These are phyloP conservation scores for Lacanobia oleracea DNA, from an alignment of 2,888 invertebrate genomes.

Conservation along the genomic window DNA sequence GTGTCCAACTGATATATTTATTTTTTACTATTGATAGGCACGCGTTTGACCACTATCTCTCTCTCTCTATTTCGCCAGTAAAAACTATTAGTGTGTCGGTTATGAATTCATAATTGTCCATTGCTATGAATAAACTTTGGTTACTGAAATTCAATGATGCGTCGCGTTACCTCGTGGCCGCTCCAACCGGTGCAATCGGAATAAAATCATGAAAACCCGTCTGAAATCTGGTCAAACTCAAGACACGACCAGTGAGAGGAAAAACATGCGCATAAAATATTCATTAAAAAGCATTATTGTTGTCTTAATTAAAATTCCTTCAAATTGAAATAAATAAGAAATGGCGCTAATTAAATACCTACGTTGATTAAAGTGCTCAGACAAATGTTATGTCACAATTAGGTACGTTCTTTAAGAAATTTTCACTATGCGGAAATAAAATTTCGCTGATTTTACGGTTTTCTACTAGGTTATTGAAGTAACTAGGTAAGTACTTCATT, in stretches of 20 bases:
- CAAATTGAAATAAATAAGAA: conserved; percentile 16
- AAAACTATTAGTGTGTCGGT: too few relatives aligned
- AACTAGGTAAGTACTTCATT: not conserved
- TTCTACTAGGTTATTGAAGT: not conserved
- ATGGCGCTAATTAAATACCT: conserved; percentile 31
- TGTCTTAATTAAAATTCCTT: conserved; percentile 35
- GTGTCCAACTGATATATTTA: too few relatives aligned
- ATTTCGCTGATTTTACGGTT: not conserved
- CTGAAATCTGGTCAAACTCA: not conserved
- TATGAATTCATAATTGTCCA: too few relatives aligned
- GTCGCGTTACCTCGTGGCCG: not conserved
- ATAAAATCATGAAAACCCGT: not conserved
- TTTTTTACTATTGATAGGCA: too few relatives aligned
- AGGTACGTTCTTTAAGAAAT: conserved; percentile 9
- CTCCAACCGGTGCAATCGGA: not conserved
- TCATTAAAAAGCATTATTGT: conserved; percentile 28
- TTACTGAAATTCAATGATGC: not conserved
- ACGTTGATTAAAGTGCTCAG: conserved; percentile 11
- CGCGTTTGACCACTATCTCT: too few relatives aligned
- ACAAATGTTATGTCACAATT: conserved; percentile 33
- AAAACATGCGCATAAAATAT: not conserved
- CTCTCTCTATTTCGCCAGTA: too few relatives aligned
- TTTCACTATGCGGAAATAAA: not conserved
- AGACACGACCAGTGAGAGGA: not conserved
- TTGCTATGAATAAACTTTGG: too few relatives aligned